Base-by-base conservation (phyloP, 2,797 vertebrate genomes). In the Valencia hispanica region DNA sequence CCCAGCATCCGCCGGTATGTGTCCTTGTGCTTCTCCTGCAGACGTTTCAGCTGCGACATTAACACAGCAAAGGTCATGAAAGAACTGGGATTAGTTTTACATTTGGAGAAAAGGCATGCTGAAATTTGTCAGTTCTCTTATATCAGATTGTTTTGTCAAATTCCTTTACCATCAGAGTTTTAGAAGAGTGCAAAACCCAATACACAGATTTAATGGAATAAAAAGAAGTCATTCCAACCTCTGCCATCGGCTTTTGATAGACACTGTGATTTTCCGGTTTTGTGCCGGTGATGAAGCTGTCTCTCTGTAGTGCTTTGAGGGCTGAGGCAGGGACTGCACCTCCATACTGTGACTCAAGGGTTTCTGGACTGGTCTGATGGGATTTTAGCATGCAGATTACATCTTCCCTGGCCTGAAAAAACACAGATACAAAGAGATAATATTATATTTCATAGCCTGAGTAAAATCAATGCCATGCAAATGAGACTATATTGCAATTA, bases 1-100 rank as follows among this genome's bases (percentile, higher is more conserved):
- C 98, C 97, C 74, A 99, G 93, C 98, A 99, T 99, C 80, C 97
- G 96, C 36, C 97, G 93, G 84, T 99, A 99, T 0, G 98, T 98
- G 86, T 99, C 97, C 47, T 88, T 96, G 94, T 99, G 98, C 88
- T 99, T 99, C 81, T 98, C 97, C 94, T 98, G 97, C 68, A 99
- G 95, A 85, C 94, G 95, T 86, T 99, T 97, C 95, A 99, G 95
- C 98, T 99, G 91, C 14, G 25, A 27, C 81, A 48, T 39, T 9
- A 22, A 43, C 22, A 41, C 34, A 65, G 39, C 18, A 18, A 36
- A 68, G 9, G 17, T 3, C 22, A 66, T 15, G 10, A 41, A 25
- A 65, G 34, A 65, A 25, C 17, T 1, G 30, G 5, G 1, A 32
- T 32, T 61, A 61, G 57, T 20, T 20, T 34, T 20, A 18, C 25